Percentiles rank a stretch among this genome's conserved stretches.
Evolutionary conservation across 1,140 invertebrate genomes (phyloP).

Genomic region (Leguminivora glycinivorella): DNA sequence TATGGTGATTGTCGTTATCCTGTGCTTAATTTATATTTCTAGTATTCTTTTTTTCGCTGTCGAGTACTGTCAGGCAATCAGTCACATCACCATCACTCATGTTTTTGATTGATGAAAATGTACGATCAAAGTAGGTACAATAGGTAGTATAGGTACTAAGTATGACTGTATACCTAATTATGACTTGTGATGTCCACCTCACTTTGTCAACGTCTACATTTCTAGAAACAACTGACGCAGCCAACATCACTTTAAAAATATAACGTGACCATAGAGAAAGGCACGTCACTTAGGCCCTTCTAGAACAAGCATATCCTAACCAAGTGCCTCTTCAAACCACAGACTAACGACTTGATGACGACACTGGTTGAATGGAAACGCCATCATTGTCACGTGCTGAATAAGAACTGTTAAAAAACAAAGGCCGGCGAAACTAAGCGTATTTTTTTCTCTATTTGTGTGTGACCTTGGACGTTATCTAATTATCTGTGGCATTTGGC

Average conservation of each 20-base stretch:
- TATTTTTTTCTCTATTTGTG: neutral
- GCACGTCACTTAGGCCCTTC: neutral
- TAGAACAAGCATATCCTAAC: neutral
- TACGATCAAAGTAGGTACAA: too few relatives aligned
- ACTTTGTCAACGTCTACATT: neutral
- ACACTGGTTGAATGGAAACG: neutral
- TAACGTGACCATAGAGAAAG: neutral
- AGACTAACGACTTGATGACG: conserved; percentile 11
- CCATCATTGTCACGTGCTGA: conserved; percentile 11
- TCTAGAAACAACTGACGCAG: neutral
- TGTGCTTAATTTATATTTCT: neutral
- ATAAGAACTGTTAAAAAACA: conserved; percentile 1
- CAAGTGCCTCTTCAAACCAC: conserved; percentile 9
- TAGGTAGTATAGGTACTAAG: too few relatives aligned
- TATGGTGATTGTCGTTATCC: neutral
- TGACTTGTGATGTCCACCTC: neutral
- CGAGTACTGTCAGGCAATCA: too few relatives aligned
- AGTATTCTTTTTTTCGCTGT: too few relatives aligned
- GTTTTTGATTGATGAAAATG: too few relatives aligned
- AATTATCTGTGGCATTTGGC: neutral
- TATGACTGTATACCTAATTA: too few relatives aligned
- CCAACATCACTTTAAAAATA: neutral
- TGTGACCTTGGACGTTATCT: neutral
- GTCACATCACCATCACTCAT: too few relatives aligned
- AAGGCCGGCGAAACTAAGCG: neutral